phyloP scores from a whole-genome alignment of 2,113 vertebrate genomes.

The Prionailurus viverrinus region DNA sequence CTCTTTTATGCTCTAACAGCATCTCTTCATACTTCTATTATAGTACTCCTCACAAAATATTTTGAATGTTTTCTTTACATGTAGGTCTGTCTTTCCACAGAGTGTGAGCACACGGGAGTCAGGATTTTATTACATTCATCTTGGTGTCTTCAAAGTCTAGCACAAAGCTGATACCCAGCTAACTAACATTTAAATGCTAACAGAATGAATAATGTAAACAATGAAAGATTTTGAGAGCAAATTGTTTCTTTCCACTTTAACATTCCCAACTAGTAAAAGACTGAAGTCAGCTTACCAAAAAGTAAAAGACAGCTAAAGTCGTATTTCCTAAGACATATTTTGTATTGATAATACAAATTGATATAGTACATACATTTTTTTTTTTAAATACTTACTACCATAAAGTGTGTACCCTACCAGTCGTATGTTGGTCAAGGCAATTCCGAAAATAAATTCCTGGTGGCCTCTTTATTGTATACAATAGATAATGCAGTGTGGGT shows the following conservation, averaged over 20 bases:
- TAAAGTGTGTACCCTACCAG: not conserved
- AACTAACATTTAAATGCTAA: slow-evolving; percentile 35
- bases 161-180: not conserved
- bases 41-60: not conserved
- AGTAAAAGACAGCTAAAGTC: slow-evolving; percentile 3
- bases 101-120: not conserved
- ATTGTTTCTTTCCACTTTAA: slow-evolving; percentile 30
- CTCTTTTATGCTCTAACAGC: not conserved
- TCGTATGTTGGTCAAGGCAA: not conserved
- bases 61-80: not conserved
- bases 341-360: not conserved
- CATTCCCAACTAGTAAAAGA: slow-evolving; percentile 10
- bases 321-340: slow-evolving; percentile 11
- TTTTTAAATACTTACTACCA: not conserved
- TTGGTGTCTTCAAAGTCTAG: not conserved
- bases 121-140: slow-evolving; percentile 8
- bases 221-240: not conserved
- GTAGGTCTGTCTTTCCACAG: not conserved
- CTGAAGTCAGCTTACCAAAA: not conserved
- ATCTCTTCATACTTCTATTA: not conserved
- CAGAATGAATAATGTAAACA: not conserved
- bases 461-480: not conserved
- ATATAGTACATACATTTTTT: not conserved
- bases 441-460: not conserved
- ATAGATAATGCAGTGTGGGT: not conserved